phyloP scores from a whole-genome alignment of 2,797 vertebrate species.

The Chrysolophus pictus region DNA sequence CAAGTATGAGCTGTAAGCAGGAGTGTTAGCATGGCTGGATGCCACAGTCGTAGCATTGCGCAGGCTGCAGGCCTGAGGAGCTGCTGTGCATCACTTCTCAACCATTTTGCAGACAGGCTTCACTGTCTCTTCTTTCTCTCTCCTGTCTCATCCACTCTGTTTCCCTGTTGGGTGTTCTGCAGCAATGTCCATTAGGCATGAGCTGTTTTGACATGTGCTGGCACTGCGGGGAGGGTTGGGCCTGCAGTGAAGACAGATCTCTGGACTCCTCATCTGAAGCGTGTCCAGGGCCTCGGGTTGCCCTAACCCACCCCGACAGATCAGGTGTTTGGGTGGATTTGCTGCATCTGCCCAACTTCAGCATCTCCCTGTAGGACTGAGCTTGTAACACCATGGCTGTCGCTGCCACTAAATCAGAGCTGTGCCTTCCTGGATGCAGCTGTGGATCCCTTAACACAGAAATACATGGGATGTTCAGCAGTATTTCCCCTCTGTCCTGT shows the following conservation, averaged over 20 bases:
- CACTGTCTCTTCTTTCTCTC: not conserved
- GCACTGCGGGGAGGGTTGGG: not conserved
- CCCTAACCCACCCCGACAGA: not conserved
- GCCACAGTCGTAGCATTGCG: not conserved
- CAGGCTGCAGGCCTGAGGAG: not conserved
- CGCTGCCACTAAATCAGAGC: not conserved
- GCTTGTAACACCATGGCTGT: not conserved
- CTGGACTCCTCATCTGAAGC: not conserved
- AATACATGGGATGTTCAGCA: fast-evolving
- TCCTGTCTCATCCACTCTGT: not conserved
- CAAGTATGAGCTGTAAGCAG: not conserved
- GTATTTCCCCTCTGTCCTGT: not conserved
- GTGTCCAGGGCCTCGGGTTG: not conserved
- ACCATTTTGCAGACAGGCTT: not conserved
- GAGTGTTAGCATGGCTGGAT: fast-evolving
- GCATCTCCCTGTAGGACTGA: fast-evolving
- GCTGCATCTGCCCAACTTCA: not conserved
- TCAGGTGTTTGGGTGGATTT: not conserved
- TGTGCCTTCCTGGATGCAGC: not conserved
- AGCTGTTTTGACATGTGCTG: not conserved
- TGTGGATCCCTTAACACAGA: not conserved
- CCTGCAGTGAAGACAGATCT: not conserved
- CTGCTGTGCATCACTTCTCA: not conserved
- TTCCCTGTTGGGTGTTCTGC: not conserved
- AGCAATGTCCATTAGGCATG: not conserved